Percentiles rank a stretch among this genome's conserved stretches.
Conservation (phyloP, 2,113 vertebrate species). For the Seriola quinqueradiata region DNA sequence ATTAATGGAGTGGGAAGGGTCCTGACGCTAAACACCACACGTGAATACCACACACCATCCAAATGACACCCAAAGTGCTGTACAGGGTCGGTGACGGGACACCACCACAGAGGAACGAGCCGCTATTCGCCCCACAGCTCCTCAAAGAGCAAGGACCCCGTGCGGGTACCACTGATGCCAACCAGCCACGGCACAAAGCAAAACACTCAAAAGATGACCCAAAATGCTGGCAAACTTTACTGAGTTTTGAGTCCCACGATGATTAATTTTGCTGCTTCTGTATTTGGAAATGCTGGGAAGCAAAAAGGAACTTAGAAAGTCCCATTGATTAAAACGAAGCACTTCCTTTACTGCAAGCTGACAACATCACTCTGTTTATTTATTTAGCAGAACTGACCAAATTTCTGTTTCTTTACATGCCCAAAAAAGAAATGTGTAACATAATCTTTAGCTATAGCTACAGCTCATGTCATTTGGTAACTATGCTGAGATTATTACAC, state of each 20-base stretch:
- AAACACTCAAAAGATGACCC: neutral
- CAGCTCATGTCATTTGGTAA: slow-evolving; percentile 23
- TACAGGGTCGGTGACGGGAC: too few relatives aligned
- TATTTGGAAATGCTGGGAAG: slow-evolving; percentile 33
- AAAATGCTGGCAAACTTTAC: neutral
- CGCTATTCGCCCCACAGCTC: too few relatives aligned
- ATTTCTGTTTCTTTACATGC: slow-evolving; percentile 7
- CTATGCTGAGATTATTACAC: slow-evolving; percentile 43
- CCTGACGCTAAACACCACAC: too few relatives aligned
- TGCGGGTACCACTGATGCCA: too few relatives aligned
- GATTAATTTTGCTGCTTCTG: slow-evolving; percentile 33
- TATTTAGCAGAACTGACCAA: slow-evolving; percentile 4
- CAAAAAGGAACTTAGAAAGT: slow-evolving; percentile 60
- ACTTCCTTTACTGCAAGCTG: neutral
- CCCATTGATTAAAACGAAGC: slow-evolving; percentile 26
- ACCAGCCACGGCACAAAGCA: too few relatives aligned
- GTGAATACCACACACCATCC: too few relatives aligned
- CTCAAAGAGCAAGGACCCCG: too few relatives aligned
- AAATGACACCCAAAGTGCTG: too few relatives aligned
- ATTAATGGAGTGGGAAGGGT: too few relatives aligned
- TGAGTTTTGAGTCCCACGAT: slow-evolving; percentile 21
- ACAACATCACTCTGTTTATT: slow-evolving; percentile 35
- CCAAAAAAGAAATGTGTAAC: slow-evolving; percentile 37
- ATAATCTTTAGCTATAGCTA: neutral
- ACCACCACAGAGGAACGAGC: too few relatives aligned